Evolutionary conservation across 1,140 invertebrate species (phyloP).

Genomic region (Phymorhynchus buccinoides): DNA sequence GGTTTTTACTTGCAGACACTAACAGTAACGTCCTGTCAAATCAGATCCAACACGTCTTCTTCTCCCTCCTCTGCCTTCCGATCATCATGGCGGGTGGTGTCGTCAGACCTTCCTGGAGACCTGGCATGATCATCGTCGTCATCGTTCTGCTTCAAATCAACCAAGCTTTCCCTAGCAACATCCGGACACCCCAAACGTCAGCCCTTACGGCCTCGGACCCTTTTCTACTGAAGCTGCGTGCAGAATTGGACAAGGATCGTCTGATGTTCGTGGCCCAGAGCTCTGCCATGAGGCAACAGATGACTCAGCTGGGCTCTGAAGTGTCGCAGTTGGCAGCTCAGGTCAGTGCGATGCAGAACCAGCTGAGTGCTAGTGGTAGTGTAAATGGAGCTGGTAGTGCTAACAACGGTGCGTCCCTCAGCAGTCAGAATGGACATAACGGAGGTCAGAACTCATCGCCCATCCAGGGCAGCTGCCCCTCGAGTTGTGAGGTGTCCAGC

Average conservation of each 20-base stretch:
- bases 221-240: background rate
- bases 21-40: background rate
- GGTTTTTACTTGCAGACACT: background rate
- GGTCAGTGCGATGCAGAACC: background rate
- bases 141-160: background rate
- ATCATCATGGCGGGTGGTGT: background rate
- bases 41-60: too few species aligned
- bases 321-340: background rate
- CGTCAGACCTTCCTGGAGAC: background rate
- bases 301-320: background rate
- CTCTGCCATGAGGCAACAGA: background rate
- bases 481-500: conserved; percentile 8
- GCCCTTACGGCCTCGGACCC: background rate
- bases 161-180: background rate
- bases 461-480: background rate
- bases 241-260: conserved; percentile 1
- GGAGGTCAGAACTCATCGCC: background rate
- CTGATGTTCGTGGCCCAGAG: background rate
- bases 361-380: background rate
- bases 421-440: background rate
- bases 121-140: background rate
- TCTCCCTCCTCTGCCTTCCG: background rate
- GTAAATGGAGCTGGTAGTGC: background rate
- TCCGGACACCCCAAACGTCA: background rate
- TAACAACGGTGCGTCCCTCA: background rate